Evolutionary conservation across 2,113 vertebrate genomes (phyloP).

Genomic region (Cyprinodon tularosa): DNA sequence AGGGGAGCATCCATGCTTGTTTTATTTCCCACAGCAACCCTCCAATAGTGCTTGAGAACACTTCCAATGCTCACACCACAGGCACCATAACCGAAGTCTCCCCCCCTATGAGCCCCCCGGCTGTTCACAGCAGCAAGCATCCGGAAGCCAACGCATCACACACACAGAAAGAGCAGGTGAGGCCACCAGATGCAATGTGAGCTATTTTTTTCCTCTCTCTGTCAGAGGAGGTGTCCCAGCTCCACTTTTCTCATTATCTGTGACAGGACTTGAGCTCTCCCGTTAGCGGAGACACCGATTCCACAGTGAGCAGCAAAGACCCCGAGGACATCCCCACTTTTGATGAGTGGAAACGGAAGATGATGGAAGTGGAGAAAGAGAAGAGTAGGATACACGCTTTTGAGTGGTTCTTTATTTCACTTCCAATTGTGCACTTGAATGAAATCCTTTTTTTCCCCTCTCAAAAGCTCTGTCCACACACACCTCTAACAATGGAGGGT

Average conservation of each 20-base stretch:
- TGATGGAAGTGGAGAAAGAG: constrained; percentile 98
- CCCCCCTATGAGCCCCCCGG: constrained; percentile 31
- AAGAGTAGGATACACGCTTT: constrained; percentile 84
- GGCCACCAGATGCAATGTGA: background rate
- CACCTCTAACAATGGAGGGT: constrained; percentile 84
- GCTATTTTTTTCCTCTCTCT: constrained; percentile 19
- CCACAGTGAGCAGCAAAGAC: constrained; percentile 82
- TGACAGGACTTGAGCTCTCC: constrained; percentile 70
- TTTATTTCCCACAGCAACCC: constrained; percentile 45
- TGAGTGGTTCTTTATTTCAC: background rate
- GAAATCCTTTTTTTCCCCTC: background rate
- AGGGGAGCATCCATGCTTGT: background rate
- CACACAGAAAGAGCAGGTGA: constrained; percentile 58
- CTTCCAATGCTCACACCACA: constrained; percentile 61
- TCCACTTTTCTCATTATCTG: constrained; percentile 44
- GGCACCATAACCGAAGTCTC: constrained; percentile 62
- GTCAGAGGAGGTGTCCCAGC: constrained; percentile 40
- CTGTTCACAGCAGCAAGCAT: constrained; percentile 33
- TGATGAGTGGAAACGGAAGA: constrained; percentile 97
- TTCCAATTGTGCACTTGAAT: background rate
- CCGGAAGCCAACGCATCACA: constrained; percentile 62
- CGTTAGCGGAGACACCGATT: constrained; percentile 83
- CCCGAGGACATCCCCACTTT: constrained; percentile 95
- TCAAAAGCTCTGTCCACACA: constrained; percentile 87
- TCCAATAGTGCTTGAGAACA: constrained; percentile 75